phyloP scores from a whole-genome alignment of 2,888 invertebrate species.

The Ectemnius continuus region DNA sequence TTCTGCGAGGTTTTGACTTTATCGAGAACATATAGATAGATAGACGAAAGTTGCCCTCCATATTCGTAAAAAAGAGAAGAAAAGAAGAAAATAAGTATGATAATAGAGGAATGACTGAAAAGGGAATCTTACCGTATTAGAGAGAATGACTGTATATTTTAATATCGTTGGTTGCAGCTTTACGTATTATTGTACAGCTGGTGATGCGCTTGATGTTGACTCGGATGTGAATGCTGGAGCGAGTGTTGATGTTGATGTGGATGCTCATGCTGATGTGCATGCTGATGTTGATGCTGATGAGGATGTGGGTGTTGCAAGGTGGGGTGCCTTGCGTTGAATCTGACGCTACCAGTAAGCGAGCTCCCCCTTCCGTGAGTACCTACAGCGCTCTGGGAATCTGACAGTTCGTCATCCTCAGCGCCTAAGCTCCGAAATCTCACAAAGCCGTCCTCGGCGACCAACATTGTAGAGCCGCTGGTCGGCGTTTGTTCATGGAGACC shows the following conservation, averaged over 20 bases:
- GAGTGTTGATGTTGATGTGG: conserved; percentile 67
- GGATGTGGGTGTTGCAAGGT: conserved; percentile 67
- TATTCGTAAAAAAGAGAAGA: not conserved
- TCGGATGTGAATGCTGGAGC: conserved; percentile 71
- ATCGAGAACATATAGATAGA: no score
- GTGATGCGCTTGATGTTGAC: conserved; percentile 73
- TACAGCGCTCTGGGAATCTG: conserved; percentile 71
- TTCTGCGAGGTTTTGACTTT: no score
- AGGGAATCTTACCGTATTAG: not conserved
- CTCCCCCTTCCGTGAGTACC: conserved; percentile 73
- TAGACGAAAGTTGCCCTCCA: no score
- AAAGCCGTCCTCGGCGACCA: conserved; percentile 94
- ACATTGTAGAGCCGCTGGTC: conserved; percentile 83
- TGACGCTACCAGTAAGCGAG: conserved; percentile 74
- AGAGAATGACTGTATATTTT: conserved; percentile 3
- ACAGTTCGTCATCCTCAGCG: conserved; percentile 72
- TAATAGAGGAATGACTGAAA: not conserved
- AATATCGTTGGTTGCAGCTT: conserved; percentile 49
- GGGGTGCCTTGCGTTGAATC: conserved; percentile 71
- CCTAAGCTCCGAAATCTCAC: conserved; percentile 89
- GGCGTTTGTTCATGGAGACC: conserved; percentile 79
- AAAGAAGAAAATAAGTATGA: not conserved
- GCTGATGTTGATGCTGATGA: conserved; percentile 67
- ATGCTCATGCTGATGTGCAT: conserved; percentile 67
- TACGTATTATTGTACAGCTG: conserved; percentile 76